Conservation (phyloP, 37 sponge, comb jelly and placozoan genomes). For the Axinella damicornis region DNA sequence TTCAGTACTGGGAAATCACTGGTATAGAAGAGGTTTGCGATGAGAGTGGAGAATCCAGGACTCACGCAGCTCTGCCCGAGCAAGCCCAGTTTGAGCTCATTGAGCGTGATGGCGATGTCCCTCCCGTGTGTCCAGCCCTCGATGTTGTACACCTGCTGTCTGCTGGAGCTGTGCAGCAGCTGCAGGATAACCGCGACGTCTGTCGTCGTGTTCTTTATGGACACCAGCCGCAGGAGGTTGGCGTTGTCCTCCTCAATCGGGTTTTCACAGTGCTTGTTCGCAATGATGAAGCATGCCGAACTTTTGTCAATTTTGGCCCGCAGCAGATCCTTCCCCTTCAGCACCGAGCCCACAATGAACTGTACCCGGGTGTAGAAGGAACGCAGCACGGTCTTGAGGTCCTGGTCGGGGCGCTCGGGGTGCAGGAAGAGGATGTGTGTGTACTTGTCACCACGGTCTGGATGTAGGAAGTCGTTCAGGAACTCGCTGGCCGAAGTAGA, state of each 20-base stretch:
- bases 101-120: constrained; percentile 76
- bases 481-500: constrained; percentile 44
- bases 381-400: constrained; percentile 53
- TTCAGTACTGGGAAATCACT: constrained; percentile 18
- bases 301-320: constrained; percentile 48
- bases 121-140: constrained; percentile 39
- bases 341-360: constrained; percentile 63
- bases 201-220: constrained; percentile 72
- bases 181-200: constrained; percentile 74
- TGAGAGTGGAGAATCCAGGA: constrained; percentile 88
- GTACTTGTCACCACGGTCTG: constrained; percentile 59
- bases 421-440: constrained; percentile 78
- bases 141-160: constrained; percentile 38
- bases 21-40: constrained; percentile 78
- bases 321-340: constrained; percentile 59
- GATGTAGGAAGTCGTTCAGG: constrained; percentile 80
- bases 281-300: constrained; percentile 68
- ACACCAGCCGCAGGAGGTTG: constrained; percentile 74
- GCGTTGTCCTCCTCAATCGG: constrained; percentile 67
- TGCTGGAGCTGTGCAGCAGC: constrained; percentile 54
- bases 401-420: constrained; percentile 47
- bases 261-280: constrained; percentile 44
- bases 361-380: constrained; percentile 64
- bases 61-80: constrained; percentile 79
- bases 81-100: constrained; percentile 81